These are phyloP conservation scores for Serripes groenlandicus DNA, from an alignment of 2,888 invertebrate species.

Conservation along the genomic window DNA sequence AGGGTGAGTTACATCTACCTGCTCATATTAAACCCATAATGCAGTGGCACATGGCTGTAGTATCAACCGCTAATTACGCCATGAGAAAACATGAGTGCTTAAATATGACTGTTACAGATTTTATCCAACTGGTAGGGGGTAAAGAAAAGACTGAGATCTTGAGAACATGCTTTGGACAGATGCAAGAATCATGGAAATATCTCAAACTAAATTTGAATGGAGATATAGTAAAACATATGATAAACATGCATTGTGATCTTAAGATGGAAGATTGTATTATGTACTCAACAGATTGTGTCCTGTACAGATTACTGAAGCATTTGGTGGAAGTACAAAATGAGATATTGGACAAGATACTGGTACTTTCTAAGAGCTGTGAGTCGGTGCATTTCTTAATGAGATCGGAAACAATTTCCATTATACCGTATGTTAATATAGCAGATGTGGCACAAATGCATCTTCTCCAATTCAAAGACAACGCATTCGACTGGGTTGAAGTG, in stretches of 20 bases:
- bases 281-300: constrained; percentile 33
- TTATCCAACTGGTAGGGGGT: constrained; percentile 19
- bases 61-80: constrained; percentile 58
- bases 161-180: constrained; percentile 14
- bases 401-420: constrained; percentile 3
- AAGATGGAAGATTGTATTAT: constrained; percentile 61
- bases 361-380: constrained; percentile 14
- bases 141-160: constrained; percentile 1
- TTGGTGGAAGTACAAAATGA: constrained; percentile 63
- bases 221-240: neutral
- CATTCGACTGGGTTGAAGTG: constrained; percentile 42
- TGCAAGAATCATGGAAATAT: constrained; percentile 22
- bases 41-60: constrained; percentile 66
- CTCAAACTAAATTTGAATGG: constrained; percentile 10
- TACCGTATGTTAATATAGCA: constrained; percentile 34
- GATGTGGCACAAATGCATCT: constrained; percentile 39
- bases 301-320: constrained; percentile 46
- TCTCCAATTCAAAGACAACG: neutral
- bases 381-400: constrained; percentile 44
- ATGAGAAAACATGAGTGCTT: constrained; percentile 60
- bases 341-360: constrained; percentile 54
- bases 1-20: constrained; percentile 43
- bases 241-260: constrained; percentile 16
- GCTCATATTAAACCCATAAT: constrained; percentile 54
- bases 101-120: constrained; percentile 52